Evolutionary conservation across 2,113 vertebrate genomes (phyloP).

Genomic region (Siniperca chuatsi): DNA sequence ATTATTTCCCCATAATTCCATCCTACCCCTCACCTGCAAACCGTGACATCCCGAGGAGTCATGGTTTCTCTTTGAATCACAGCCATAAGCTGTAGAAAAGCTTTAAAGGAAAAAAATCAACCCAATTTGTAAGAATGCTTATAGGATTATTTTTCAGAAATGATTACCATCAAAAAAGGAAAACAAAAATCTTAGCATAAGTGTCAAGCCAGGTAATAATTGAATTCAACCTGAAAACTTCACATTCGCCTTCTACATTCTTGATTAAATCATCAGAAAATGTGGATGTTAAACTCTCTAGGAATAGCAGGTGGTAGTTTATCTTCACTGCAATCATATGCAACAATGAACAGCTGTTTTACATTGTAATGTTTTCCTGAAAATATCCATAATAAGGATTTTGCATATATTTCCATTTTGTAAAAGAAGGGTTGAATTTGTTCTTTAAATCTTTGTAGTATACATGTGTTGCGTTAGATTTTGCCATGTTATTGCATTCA

Average conservation of each 20-base stretch:
- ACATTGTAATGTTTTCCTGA: neutral
- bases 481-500: slow-evolving; percentile 9
- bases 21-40: slow-evolving; percentile 27
- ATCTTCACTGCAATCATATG: slow-evolving; percentile 1
- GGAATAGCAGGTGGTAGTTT: neutral
- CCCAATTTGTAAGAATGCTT: slow-evolving; percentile 24
- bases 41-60: slow-evolving; percentile 1
- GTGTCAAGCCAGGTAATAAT: slow-evolving; percentile 1
- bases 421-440: slow-evolving; percentile 56
- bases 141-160: slow-evolving; percentile 14
- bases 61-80: slow-evolving; percentile 3
- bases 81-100: slow-evolving; percentile 36
- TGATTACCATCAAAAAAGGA: neutral
- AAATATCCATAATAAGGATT: slow-evolving; percentile 9
- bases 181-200: neutral
- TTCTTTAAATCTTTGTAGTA: slow-evolving; percentile 54
- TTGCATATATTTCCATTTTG: slow-evolving; percentile 2
- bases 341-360: neutral
- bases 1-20: neutral
- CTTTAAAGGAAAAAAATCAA: slow-evolving; percentile 67
- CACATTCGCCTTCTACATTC: neutral
- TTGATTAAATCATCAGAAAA: slow-evolving; percentile 9
- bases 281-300: neutral
- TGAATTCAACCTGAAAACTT: neutral
- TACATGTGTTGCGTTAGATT: slow-evolving; percentile 39